Base-by-base conservation (phyloP, 2,113 vertebrate genomes). In the Phaetusa simplex region DNA sequence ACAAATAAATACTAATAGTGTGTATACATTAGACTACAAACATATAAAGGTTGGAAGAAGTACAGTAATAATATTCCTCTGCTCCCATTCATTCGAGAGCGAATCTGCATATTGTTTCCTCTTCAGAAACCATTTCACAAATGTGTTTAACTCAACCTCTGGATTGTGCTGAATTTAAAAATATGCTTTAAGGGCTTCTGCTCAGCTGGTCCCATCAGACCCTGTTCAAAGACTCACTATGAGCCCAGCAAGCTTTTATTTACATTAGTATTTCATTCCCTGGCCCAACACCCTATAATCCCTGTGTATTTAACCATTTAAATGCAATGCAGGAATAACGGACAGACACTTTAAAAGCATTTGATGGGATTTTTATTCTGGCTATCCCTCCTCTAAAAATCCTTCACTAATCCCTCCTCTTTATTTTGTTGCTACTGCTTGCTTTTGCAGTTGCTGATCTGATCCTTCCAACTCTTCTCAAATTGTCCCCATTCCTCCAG, bases 1-100 rank as follows among this genome's bases (percentile, higher is more conserved):
- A 47, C 43, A 72, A 92, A 95, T 95, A 96, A 89, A 94, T 94
- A 91, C 24, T n/a, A 40, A 84, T 64, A 93, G 95, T 65, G 30
- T 76, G 66, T 42, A 64, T 72, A 58, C 49, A 79, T 69, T 84
- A 79, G 34, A 61, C 32, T 65, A 65, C 22, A 86, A 82, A 49
- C 52, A 43, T 45, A 82, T 81, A 92, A 74, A 91, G 11, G 5
- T 49, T 71, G 24, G 79, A 88, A 86, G 95, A 84, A 92, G 95
- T 92, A 88, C 3, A 62, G 55, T 14, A 67, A 67, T 21, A 91
- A 74, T 64, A 71, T 74, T 86, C 42, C 47, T 78, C 43, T 86
- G 64, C 27, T 93, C 47, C 32, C 27, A 82, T 23, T 80, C 62
- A 69, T 70, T 88, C 7, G 2, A 94, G 70, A 78, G 14, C 6